Base-by-base conservation (phyloP, 2,797 vertebrate species). In the Darevskia nairensis region DNA sequence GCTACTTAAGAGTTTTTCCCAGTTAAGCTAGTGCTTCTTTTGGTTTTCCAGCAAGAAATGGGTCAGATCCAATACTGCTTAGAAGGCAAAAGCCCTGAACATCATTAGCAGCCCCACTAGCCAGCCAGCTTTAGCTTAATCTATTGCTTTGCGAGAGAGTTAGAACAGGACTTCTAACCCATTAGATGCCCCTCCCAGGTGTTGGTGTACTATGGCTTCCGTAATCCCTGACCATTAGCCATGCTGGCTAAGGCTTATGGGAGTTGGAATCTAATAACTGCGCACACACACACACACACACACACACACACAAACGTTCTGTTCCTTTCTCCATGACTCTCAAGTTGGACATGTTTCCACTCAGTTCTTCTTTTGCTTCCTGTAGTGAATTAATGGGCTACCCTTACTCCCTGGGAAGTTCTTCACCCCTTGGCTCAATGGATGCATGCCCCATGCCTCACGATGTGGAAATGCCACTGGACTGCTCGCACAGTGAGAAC, bases 381-480 rank as follows among this genome's bases (percentile, higher is more conserved):
- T 4, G 1, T 39, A 94, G 93, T 82, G 9, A 82, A 77, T 93
- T 92, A 86, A 27, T 93, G 46, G 23, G 88, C 76, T 89, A 3
- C 77, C 3, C 55, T 35, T 75, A 87, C 41, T 21, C 2, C 94
- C 0, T 85, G 0, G 89, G 69, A 13, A 90, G 91, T 59, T 5
- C 84, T 1, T 1, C 86, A 0, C 92, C 89, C 74, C 82, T 91
- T 35, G 82, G 83, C 15, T 2, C 89, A 0, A 3, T 59, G 64
- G 90, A 46, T 23, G 41, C 89, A 74, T 76, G 93, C 0, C 75
- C 9, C 0, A 86, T 92, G 19, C 72, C 19, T 0, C 86, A 0
- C 35, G 94, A 94, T 0, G 89, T 88, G 71, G 95, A 95, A 76
- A 95, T 95, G 94, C 5, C 71, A 0, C 94, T 3, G 23, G 11